Base-by-base conservation (phyloP, 2,888 invertebrate species). In the Antheraea assamensis region DNA sequence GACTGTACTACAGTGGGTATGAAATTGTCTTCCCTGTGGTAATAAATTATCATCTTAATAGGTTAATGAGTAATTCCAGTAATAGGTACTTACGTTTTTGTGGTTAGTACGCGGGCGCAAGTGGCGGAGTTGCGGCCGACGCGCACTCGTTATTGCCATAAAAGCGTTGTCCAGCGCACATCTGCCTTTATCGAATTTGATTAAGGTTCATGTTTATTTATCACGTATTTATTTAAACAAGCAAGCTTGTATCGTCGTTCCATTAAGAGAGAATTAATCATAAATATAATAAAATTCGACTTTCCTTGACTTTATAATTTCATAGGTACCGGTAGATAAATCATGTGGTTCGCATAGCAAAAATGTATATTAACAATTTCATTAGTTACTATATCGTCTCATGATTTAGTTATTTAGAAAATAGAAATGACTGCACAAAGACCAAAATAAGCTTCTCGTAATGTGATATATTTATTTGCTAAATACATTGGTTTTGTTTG, bases 41-140 rank as follows among this genome's bases (percentile, higher is more conserved):
- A 88, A 93, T 94, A 93, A 90, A 94, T 94, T 93, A 93, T 90
- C 91, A 93, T 93, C 90, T 89, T 93, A 93, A 93, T 93, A 92
- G 92, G 92, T 91, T 91, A 93, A 93, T 93, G 92, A 92, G 90
- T 92, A 89, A 92, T 91, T 91, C 90, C 87, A 87, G 84, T 88
- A 90, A 92, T 92, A 58, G 24, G 58, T 58, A 88, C 88, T 87
- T 90, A 81, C 81, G 88, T 94, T 94, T 93, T 93, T 94, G 85
- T 83, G 75, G 72, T 77, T 82, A 75, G 72, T 77, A 76, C 78
- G 74, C 78, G 83, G 82, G 79, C 85, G 80, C 87, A 86, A 90
- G 92, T 89, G 88, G 83, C 88, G 86, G 84, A 81, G 85, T 84
- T 87, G 85, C 87, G 87, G 85, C 80, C 85, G 82, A 78, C 79